phyloP scores from a whole-genome alignment of 2,888 invertebrate genomes.

The Brenthis hecate region DNA sequence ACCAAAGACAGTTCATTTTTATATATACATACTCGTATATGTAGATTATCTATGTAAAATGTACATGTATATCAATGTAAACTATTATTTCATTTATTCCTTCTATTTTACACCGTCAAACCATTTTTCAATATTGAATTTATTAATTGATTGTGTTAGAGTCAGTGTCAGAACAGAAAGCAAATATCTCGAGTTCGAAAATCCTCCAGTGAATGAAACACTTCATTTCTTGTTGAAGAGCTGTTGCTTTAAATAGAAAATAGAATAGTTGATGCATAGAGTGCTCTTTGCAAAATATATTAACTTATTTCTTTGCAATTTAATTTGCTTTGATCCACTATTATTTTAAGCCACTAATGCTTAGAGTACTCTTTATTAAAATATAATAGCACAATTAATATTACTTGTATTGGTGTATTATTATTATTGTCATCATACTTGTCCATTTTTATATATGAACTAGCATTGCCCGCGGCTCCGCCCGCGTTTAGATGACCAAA shows the following conservation, averaged over 20 bases:
- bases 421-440: no score
- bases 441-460: no score
- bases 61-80: no score
- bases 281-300: neutral
- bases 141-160: constrained; percentile 17
- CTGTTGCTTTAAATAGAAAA: constrained; percentile 29
- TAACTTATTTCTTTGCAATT: constrained; percentile 2
- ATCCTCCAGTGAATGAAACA: constrained; percentile 28
- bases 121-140: neutral
- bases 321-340: constrained; percentile 6
- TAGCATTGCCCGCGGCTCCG: no score
- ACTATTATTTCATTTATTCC: neutral
- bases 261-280: constrained; percentile 28
- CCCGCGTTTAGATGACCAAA: no score
- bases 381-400: no score
- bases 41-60: no score
- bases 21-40: no score
- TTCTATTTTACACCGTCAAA: neutral
- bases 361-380: no score
- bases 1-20: no score
- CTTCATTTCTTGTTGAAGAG: constrained; percentile 32
- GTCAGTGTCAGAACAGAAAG: constrained; percentile 13
- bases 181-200: constrained; percentile 26
- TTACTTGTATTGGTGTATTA: no score
- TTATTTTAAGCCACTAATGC: no score